Conservation (phyloP, 1,140 invertebrate species). For the Colletes latitarsis region DNA sequence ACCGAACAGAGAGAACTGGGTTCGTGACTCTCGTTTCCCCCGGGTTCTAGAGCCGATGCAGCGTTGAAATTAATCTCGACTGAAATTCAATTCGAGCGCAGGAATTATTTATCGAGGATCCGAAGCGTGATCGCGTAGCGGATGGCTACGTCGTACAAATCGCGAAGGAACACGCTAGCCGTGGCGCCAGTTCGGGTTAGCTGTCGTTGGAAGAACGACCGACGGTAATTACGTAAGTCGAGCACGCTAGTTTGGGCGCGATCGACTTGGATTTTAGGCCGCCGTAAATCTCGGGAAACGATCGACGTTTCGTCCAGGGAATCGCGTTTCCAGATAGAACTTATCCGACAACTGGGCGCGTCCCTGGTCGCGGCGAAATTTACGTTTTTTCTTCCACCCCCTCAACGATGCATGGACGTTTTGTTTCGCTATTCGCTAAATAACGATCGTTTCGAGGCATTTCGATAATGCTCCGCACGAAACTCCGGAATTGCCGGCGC, state of each 20-base stretch:
- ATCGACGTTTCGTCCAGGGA: too few species aligned
- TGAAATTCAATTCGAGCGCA: constrained; percentile 29
- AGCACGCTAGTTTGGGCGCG: not conserved
- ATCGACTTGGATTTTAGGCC: not conserved
- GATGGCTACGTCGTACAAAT: constrained; percentile 5
- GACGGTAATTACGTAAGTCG: constrained; percentile 37
- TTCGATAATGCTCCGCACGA: constrained; percentile 18
- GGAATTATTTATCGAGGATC: constrained; percentile 33
- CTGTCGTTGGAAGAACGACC: constrained; percentile 10
- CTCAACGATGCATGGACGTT: too few species aligned
- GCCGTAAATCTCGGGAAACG: not conserved
- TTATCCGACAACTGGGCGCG: too few species aligned
- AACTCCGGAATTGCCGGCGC: not conserved
- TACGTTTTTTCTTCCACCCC: too few species aligned
- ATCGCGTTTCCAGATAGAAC: too few species aligned
- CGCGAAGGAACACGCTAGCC: constrained; percentile 14
- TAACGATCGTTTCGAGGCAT: not conserved
- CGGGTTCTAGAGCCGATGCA: not conserved
- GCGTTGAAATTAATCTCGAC: constrained; percentile 14
- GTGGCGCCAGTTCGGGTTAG: constrained; percentile 17
- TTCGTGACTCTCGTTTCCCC: not conserved
- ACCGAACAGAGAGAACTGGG: too few species aligned
- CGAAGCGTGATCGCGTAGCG: constrained; percentile 4
- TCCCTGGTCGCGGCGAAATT: too few species aligned
- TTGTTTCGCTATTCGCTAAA: too few species aligned